Percentiles rank a stretch among this genome's conserved stretches.
Evolutionary conservation across 2,113 vertebrate genomes (phyloP).

Genomic region (Bagarius yarrelli): DNA sequence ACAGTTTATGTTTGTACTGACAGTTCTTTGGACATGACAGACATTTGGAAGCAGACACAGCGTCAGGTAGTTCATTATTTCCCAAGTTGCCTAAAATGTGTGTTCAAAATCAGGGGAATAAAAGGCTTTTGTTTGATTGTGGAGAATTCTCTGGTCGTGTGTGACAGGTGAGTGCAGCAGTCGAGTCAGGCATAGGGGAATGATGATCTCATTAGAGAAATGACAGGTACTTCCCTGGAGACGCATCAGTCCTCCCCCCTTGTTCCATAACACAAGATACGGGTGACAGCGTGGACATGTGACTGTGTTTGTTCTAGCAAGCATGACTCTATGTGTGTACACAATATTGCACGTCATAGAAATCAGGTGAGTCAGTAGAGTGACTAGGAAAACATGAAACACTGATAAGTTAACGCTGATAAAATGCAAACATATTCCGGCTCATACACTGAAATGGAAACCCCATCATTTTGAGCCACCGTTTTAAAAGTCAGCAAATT

Average conservation of each 20-base stretch:
- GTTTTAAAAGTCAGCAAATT: background rate
- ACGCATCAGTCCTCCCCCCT: conserved; percentile 11
- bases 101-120: background rate
- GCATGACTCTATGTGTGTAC: background rate
- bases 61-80: background rate
- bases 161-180: conserved; percentile 10
- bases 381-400: background rate
- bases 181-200: background rate
- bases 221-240: conserved; percentile 35
- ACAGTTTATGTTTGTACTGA: conserved; percentile 15
- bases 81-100: background rate
- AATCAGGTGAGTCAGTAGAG: background rate
- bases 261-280: conserved; percentile 14
- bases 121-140: background rate
- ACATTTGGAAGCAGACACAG: background rate
- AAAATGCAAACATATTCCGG: background rate
- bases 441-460: background rate
- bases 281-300: conserved; percentile 20
- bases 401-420: background rate
- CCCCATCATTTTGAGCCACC: background rate
- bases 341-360: conserved; percentile 2
- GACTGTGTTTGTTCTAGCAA: conserved; percentile 21
- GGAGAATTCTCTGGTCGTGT: conserved; percentile 8
- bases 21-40: background rate
- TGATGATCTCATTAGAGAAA: conserved; percentile 33